A percentile compares a stretch with the other conserved stretches of the same genome.
These are phyloP conservation scores for Lepidurus apus DNA, from an alignment of 1,140 invertebrate genomes.

Conservation along the genomic window DNA sequence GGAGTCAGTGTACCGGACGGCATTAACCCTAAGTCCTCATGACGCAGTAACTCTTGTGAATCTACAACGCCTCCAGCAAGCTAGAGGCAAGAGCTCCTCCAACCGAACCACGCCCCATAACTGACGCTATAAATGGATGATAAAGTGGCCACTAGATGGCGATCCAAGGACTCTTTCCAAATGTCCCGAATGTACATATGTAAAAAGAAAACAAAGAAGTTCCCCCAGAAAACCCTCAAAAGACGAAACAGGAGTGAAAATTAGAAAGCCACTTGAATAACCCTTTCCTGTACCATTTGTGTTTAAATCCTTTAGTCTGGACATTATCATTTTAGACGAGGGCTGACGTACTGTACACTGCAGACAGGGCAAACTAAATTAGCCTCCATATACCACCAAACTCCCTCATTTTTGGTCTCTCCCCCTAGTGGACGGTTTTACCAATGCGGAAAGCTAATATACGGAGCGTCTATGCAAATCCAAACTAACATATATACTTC, in stretches of 20 bases:
- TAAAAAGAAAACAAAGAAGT: neutral
- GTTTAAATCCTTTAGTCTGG: too few relatives aligned
- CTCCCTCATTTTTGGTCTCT: neutral
- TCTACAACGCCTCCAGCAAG: slow-evolving; percentile 45
- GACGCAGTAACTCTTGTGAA: slow-evolving; percentile 50
- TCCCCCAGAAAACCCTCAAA: too few relatives aligned
- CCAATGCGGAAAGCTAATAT: neutral
- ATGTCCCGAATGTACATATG: neutral
- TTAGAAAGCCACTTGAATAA: too few relatives aligned
- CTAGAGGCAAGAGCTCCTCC: neutral
- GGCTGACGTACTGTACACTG: too few relatives aligned
- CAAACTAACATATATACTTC: neutral
- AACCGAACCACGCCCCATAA: slow-evolving; percentile 5
- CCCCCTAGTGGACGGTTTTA: neutral
- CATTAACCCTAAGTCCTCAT: slow-evolving; percentile 49
- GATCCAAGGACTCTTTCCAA: neutral
- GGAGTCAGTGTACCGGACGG: slow-evolving; percentile 48
- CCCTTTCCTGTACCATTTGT: too few relatives aligned
- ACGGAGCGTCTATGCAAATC: slow-evolving; percentile 9
- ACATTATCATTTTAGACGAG: too few relatives aligned
- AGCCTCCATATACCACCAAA: too few relatives aligned
- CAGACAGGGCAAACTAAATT: too few relatives aligned
- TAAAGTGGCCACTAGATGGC: neutral
- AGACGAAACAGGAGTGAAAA: too few relatives aligned
- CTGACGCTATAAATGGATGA: neutral